A percentile compares a stretch with the other conserved stretches of the same genome.
These are phyloP conservation scores for Hystrix cristata DNA, from an alignment of 2,113 vertebrate genomes.

Conservation along the genomic window DNA sequence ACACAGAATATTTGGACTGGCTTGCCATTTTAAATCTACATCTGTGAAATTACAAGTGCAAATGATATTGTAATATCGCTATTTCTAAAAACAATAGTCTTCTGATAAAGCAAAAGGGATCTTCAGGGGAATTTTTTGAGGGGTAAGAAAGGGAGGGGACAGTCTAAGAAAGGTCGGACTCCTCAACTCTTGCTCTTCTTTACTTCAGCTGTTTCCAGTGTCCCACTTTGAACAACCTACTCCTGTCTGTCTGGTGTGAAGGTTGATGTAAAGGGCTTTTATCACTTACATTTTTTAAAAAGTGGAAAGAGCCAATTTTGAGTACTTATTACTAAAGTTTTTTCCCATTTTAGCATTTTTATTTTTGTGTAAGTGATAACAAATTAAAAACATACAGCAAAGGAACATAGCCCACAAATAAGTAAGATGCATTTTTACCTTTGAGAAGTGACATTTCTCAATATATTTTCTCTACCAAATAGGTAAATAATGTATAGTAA, in stretches of 20 bases:
- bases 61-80: background rate
- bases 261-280: background rate
- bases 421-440: constrained; percentile 18
- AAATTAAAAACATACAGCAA: background rate
- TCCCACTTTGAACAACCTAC: too few relatives aligned
- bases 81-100: background rate
- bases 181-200: background rate
- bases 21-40: too few relatives aligned
- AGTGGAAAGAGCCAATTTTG: background rate
- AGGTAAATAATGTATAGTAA: background rate
- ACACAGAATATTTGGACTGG: background rate
- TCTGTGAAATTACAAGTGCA: fast-evolving
- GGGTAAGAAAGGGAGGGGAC: background rate
- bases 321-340: background rate
- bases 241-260: background rate
- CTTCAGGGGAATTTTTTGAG: background rate
- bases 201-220: fast-evolving
- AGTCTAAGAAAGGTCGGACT: background rate
- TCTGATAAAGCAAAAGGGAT: background rate
- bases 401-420: background rate
- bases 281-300: background rate
- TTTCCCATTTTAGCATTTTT: background rate
- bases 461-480: background rate
- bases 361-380: background rate
- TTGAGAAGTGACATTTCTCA: background rate